Conservation (phyloP, 2,888 invertebrate genomes). For the Monoplex corrugatus region DNA sequence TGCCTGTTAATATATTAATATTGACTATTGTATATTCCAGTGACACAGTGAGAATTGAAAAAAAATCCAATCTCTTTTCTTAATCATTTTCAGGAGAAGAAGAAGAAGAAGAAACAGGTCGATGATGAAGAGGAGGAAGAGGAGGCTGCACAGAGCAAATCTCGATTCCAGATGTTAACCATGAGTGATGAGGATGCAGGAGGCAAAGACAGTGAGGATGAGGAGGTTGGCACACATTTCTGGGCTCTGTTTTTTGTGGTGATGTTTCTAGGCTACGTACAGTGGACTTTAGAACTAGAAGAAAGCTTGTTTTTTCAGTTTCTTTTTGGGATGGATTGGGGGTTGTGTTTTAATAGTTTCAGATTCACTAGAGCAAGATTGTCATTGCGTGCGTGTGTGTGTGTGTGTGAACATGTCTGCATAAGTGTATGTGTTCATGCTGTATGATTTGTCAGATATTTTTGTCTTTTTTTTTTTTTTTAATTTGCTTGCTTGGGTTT, state of each 20-base stretch:
- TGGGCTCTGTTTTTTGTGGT: background rate
- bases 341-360: no score
- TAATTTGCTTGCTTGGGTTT: no score
- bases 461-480: no score
- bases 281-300: no score
- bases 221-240: constrained; percentile 52
- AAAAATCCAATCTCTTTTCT: background rate
- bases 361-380: no score
- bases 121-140: constrained; percentile 57
- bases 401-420: no score
- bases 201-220: constrained; percentile 59
- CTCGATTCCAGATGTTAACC: constrained; percentile 68
- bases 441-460: no score
- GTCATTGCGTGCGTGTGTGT: no score
- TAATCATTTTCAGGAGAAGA: constrained; percentile 58
- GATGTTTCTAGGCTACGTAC: background rate
- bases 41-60: background rate
- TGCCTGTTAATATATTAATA: no score
- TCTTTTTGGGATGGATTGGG: no score
- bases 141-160: constrained; percentile 55
- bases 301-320: no score
- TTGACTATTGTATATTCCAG: constrained; percentile 19
- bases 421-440: no score
- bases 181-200: constrained; percentile 63
- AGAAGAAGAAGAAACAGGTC: constrained; percentile 60